Evolutionary conservation across 2,888 invertebrate genomes (phyloP), one percentile per base, ranked within the genome.

Genomic region (Lepidonotus clava): DNA sequence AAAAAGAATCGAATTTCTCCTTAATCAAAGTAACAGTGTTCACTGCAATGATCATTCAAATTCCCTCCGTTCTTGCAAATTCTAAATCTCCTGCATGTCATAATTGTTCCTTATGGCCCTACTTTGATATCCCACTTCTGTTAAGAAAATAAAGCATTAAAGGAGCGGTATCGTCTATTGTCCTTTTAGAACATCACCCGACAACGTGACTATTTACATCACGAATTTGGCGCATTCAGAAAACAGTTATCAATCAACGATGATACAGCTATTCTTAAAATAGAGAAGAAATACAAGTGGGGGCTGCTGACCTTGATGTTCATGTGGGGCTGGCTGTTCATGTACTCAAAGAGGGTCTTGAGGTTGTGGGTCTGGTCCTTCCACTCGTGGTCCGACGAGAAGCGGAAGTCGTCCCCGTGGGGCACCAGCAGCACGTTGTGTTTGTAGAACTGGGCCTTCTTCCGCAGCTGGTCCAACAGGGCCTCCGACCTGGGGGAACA

Each of bases 361-460:
- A 98, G 98, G 93, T 98, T 98, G 14, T 95, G 95, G 92, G 98
- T 98, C 93, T 98, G 98, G 90, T 98, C 97, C 92, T 97, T 97
- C 95, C 98, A 98, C 94, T 98, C 98, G 28, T 96, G 95, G 61
- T 96, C 96, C 89, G 96, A 96, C 92, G 97, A 97, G 94, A 97
- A 98, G 18, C 98, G 96, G 94, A 98, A 98, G 94, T 98, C 98
- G 93, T 98, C 98, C 0, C 98, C 98, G 4, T 98, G 95, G 0
- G 98, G 97, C 93, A 98, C 97, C 21, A 98, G 95, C 0, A 97
- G 97, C 0, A 98, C 97, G 92, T 98, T 98, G 93, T 98, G 98
- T 0, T 97, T 96, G 90, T 97, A 97, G 24, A 98, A 94, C 0
- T 98, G 97, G 0, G 97, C 98, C 0, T 98, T 97, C 87, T 97